Conservation (phyloP, 2,113 vertebrate species). For the Tympanuchus pallidicinctus region DNA sequence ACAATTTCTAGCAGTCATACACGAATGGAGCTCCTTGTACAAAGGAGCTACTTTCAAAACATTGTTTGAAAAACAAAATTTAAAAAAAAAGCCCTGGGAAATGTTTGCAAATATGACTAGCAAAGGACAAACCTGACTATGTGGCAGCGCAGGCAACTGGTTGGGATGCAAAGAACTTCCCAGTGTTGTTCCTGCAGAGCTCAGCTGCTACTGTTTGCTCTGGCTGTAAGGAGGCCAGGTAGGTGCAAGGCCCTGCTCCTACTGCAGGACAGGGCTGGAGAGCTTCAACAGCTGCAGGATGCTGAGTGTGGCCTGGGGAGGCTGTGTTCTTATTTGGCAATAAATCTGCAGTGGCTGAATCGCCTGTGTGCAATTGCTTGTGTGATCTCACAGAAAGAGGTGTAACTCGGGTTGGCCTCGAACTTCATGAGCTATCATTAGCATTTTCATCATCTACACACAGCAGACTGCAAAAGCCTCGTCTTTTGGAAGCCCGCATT, state of each 20-base stretch:
- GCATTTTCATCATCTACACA: neutral
- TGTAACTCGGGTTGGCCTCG: neutral
- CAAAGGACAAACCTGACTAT: fast-evolving
- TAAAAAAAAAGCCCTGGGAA: neutral
- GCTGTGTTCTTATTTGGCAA: neutral
- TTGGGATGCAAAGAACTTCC: neutral
- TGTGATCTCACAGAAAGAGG: neutral
- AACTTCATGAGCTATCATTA: neutral
- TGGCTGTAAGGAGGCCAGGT: fast-evolving
- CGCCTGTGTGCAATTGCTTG: neutral
- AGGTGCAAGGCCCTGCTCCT: neutral
- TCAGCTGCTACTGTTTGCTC: neutral
- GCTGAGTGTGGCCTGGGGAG: fast-evolving
- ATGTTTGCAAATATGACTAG: neutral
- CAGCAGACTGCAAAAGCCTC: neutral
- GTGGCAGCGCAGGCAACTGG: fast-evolving
- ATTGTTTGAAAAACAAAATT: neutral
- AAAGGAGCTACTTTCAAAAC: neutral
- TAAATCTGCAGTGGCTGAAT: neutral
- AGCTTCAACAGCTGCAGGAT: fast-evolving
- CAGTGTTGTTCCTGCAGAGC: too few relatives aligned
- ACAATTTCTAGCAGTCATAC: fast-evolving
- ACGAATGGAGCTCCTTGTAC: neutral
- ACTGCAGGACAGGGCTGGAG: neutral
- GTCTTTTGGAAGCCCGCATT: neutral